Evolutionary conservation across 2,113 vertebrate species (phyloP).

Genomic region (Toxotes jaculatrix): DNA sequence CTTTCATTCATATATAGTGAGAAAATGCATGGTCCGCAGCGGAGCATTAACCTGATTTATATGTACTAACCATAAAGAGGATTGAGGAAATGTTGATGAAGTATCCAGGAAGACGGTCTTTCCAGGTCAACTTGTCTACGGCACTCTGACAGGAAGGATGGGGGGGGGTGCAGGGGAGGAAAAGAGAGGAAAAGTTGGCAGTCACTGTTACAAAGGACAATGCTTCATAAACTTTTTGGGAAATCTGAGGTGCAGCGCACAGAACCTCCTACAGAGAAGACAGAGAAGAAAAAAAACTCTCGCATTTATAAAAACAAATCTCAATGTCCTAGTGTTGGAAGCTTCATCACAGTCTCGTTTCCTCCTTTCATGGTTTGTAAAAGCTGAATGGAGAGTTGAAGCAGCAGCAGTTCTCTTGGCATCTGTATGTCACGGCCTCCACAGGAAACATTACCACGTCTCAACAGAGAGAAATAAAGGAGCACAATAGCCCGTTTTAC

Average conservation of each 20-base stretch:
- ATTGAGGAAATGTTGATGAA: constrained; percentile 92
- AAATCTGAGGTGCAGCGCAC: background rate
- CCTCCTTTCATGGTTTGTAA: constrained; percentile 6
- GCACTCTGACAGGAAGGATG: constrained; percentile 70
- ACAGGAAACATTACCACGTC: constrained; percentile 27
- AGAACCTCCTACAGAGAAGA: background rate
- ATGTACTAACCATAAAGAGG: constrained; percentile 91
- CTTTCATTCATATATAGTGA: background rate
- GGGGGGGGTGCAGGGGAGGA: background rate
- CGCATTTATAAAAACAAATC: constrained; percentile 6
- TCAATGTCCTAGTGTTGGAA: background rate
- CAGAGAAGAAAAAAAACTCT: background rate
- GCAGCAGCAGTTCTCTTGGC: background rate
- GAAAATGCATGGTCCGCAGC: background rate
- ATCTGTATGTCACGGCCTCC: constrained; percentile 34
- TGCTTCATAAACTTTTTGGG: background rate
- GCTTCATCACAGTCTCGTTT: background rate
- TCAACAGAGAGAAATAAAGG: constrained; percentile 44
- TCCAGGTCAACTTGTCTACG: constrained; percentile 92
- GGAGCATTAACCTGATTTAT: background rate
- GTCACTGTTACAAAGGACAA: background rate
- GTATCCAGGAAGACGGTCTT: constrained; percentile 93
- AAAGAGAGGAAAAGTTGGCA: constrained; percentile 8
- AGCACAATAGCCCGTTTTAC: constrained; percentile 22
- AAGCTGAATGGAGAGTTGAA: constrained; percentile 15